phyloP scores from a whole-genome alignment of 2,888 invertebrate species.

The Imbricaverruca yamaguchii region DNA sequence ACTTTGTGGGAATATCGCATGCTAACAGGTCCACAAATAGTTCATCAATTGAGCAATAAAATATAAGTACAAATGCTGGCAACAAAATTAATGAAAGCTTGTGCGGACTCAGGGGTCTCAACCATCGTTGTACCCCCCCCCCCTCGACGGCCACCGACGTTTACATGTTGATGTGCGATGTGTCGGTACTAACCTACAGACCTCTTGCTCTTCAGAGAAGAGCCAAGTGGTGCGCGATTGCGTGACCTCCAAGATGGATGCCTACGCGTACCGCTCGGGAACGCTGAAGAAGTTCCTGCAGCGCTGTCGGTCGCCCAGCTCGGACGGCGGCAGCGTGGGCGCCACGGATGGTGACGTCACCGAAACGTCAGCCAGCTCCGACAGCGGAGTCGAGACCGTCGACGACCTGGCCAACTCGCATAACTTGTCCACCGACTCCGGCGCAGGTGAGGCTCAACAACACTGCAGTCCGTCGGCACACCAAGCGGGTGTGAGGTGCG shows the following conservation, averaged over 20 bases:
- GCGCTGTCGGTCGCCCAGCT: not conserved
- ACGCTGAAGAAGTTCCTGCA: constrained; percentile 2
- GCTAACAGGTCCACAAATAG: too few species aligned
- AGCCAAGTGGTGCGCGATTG: not conserved
- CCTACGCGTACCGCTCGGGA: not conserved
- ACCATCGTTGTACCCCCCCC: too few species aligned
- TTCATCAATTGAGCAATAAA: too few species aligned
- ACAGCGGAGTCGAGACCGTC: constrained; percentile 1
- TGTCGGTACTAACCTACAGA: too few species aligned
- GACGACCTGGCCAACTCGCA: not conserved
- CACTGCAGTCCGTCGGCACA: too few species aligned
- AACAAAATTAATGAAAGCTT: too few species aligned
- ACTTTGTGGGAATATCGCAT: too few species aligned
- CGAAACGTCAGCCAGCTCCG: not conserved
- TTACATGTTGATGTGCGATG: too few species aligned
- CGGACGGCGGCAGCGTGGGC: not conserved
- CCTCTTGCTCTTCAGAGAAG: not conserved
- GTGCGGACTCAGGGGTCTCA: too few species aligned
- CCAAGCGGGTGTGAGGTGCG: too few species aligned
- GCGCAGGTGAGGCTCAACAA: not conserved
- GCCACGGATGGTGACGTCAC: not conserved
- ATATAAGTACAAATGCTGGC: too few species aligned
- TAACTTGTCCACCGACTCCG: not conserved
- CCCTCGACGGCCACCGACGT: too few species aligned
- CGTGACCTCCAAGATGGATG: not conserved